phyloP scores from a whole-genome alignment of 1,140 invertebrate species.

The Chelonus insularis region DNA sequence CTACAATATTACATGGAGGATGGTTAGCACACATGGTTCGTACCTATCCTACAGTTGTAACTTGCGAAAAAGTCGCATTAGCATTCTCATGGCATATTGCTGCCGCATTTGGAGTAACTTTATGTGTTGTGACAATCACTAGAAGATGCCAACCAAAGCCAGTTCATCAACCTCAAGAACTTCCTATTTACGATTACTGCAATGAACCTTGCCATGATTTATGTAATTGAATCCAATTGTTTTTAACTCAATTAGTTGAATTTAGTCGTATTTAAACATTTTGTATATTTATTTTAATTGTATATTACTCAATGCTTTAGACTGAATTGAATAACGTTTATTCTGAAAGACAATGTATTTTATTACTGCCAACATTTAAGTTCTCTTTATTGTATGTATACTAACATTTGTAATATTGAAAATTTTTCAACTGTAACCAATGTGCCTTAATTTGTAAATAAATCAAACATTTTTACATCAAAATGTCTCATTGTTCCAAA shows the following conservation, averaged over 20 bases:
- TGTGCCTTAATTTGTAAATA: too few species aligned
- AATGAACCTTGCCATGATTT: constrained; percentile 37
- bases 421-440: too few species aligned
- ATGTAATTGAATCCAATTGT: constrained; percentile 17
- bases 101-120: constrained; percentile 45
- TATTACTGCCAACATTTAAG: too few species aligned
- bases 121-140: constrained; percentile 43
- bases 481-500: too few species aligned
- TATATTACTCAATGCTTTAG: too few species aligned
- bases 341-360: too few species aligned
- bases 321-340: too few species aligned
- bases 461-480: too few species aligned
- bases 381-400: too few species aligned
- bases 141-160: constrained; percentile 39
- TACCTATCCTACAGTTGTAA: constrained; percentile 32
- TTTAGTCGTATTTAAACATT: too few species aligned
- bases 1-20: constrained; percentile 51
- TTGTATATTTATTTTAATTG: not conserved
- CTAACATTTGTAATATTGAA: too few species aligned
- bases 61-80: constrained; percentile 43
- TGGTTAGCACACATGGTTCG: constrained; percentile 55
- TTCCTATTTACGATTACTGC: constrained; percentile 50
- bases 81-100: constrained; percentile 54
- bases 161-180: constrained; percentile 40
- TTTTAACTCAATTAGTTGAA: too few species aligned